Evolutionary conservation across 2,888 invertebrate species (phyloP).

Genomic region (Tricholauxania praeusta): DNA sequence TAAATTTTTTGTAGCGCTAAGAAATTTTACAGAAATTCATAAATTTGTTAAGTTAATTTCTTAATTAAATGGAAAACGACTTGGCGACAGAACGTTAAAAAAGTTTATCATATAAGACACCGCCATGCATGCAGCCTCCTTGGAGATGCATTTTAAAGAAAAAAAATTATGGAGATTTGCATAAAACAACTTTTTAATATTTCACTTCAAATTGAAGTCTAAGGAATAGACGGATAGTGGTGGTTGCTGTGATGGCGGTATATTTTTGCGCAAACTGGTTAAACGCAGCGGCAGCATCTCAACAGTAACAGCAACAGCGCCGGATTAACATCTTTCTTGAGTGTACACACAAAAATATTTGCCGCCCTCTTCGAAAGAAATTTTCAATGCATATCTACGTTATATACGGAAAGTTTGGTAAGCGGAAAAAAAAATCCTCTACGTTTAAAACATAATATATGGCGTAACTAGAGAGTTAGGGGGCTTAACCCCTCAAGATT

Average conservation of each 20-base stretch:
- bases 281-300: not conserved
- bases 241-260: not conserved
- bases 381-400: too few species aligned
- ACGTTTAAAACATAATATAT: too few species aligned
- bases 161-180: not conserved
- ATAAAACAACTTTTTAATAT: conserved; percentile 28
- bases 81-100: conserved; percentile 19
- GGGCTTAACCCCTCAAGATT: too few species aligned
- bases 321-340: not conserved
- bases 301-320: not conserved
- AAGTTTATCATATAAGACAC: not conserved
- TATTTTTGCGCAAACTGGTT: conserved; percentile 8
- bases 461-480: too few species aligned
- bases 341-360: not conserved
- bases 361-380: too few species aligned
- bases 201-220: conserved; percentile 1
- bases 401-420: too few species aligned
- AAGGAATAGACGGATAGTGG: not conserved
- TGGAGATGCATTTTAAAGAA: not conserved
- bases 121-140: not conserved
- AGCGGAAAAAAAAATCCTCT: too few species aligned
- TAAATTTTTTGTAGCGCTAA: too few species aligned
- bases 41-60: conserved; percentile 56
- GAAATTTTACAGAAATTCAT: conserved; percentile 42
- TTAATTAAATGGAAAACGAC: conserved; percentile 51